Base-by-base conservation (phyloP, 2,888 invertebrate genomes). In the Drosophila atripex region DNA sequence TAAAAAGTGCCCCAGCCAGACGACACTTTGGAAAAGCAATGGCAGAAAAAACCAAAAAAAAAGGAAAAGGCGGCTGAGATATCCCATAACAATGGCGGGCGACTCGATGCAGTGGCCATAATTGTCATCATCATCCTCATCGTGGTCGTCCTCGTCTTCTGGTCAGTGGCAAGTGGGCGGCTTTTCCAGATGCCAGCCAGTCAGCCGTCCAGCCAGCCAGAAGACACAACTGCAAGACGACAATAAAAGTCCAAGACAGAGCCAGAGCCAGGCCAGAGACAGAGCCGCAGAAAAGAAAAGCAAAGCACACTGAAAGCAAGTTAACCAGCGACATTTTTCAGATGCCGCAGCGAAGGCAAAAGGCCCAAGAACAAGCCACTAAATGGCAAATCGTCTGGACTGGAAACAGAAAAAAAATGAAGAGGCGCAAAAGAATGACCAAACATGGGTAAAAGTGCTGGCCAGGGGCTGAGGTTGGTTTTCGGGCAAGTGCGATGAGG, bases 321-420 rank as follows among this genome's bases (percentile, higher is more conserved):
- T 87, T 85, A 83, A 76, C 83, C 79, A 77, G 70, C 83, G 83
- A 87, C 83, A 87, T 84, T 84, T 84, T 84, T 87, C 68, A 87
- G 77, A 84, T 84, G 88, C 83, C 88, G 77, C 78, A 65, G 64
- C 72, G 61, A 70, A 68, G 70, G 72, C 46, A 68, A 74, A 63
- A 60, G 63, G 58, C 68, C 68, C 63, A 46, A 59, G 63, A 73
- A 80, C 78, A 86, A 74, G 85, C 85, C 72, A 86, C 80, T 82
- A 82, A 82, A 82, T 74, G 80, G 80, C 73, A 71, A 70, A 71
- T 51, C 32, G 64, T 32, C 39, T 25, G 30, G 38, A 39, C 61
- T 50, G 45, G 53, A 16, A 39, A 30, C 28, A 28, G 28, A 28
- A 35, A 38, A 38, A 38, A 35, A n/a, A 9, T 4, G 18, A n/a